Evolutionary conservation across 2,888 invertebrate species (phyloP), one percentile per base, ranked within the genome.

Genomic region (Cremastobaeus sp.): DNA sequence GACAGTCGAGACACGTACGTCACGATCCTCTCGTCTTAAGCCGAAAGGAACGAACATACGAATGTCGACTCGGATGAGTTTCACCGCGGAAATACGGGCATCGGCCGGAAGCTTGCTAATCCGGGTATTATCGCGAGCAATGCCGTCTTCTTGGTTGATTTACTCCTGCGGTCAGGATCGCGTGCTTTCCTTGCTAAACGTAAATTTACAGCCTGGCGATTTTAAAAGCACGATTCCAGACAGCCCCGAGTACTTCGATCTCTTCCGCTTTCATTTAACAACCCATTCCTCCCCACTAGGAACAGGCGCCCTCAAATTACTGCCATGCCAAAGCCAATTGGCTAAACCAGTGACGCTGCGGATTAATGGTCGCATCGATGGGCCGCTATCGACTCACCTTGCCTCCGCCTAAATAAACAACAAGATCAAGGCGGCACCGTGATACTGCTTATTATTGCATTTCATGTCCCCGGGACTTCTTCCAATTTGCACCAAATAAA

Each of bases 101-200:
- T 69, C 65, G 69, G 74, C 73, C 77, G 77, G 79, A 81, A 81
- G 76, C 73, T 55, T 45, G 71, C 78, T 81, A 81, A 81, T 82
- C 80, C 78, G 66, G 70, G 78, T 76, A 77, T 79, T 81, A 82
- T 78, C 78, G 60, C 72, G 77, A 70, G 75, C 76, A 78, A 81
- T 81, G 78, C 79, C 74, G 78, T 78, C 78, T 78, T 80, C 77
- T 68, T 55, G 78, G 47, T 77, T 82, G 79, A 80, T 80, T 81
- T 80, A 79, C 77, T 78, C 70, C 69, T 60, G 70, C 69, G 77
- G 65, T 59, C 52, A 15, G 59, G 65, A 74, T 74, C 69, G 74
- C 74, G 74, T 74, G 74, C 74, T 74, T 70, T 55, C 73, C 64
- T 59, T 69, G 66, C 65, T 76, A 75, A 73, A 78, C 62, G 76